Evolutionary conservation across 2,888 invertebrate species (phyloP).

Genomic region (Beris chalybata): DNA sequence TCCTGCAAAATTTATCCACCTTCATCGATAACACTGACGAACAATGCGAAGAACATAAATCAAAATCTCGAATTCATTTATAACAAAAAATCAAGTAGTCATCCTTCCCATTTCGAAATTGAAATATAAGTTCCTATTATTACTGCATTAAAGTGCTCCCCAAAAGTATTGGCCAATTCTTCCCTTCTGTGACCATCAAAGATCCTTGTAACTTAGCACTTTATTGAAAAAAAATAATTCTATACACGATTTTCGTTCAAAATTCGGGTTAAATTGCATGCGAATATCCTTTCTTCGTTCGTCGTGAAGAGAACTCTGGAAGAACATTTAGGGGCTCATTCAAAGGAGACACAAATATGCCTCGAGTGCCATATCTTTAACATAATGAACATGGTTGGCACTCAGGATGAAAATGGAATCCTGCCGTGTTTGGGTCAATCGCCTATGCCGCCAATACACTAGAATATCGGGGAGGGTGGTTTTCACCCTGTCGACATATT

Average conservation of each 20-base stretch:
- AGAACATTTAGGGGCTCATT: conserved; percentile 15
- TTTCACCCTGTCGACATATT: not conserved
- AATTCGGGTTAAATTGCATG: no score
- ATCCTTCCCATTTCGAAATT: no score
- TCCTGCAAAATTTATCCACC: not conserved
- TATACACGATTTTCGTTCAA: not conserved
- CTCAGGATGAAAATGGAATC: conserved; percentile 27
- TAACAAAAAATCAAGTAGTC: no score
- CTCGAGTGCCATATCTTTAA: conserved; percentile 31
- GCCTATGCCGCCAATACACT: conserved; percentile 7
- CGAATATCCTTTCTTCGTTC: no score
- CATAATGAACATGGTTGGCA: conserved; percentile 31
- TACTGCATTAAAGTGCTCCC: no score
- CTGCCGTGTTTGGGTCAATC: conserved; percentile 32
- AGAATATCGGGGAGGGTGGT: no score
- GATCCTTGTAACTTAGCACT: conserved; percentile 20
- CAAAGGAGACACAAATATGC: conserved; percentile 31
- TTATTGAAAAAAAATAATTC: conserved; percentile 15
- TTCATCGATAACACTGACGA: not conserved
- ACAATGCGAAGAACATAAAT: no score
- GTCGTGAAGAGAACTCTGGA: no score
- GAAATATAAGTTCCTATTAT: no score
- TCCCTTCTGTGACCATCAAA: conserved; percentile 2
- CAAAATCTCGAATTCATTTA: no score
- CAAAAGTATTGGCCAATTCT: conserved; percentile 8